Evolutionary conservation across 2,888 invertebrate genomes (phyloP), one percentile per base, ranked within the genome.

Genomic region (Poecilus cupreus): DNA sequence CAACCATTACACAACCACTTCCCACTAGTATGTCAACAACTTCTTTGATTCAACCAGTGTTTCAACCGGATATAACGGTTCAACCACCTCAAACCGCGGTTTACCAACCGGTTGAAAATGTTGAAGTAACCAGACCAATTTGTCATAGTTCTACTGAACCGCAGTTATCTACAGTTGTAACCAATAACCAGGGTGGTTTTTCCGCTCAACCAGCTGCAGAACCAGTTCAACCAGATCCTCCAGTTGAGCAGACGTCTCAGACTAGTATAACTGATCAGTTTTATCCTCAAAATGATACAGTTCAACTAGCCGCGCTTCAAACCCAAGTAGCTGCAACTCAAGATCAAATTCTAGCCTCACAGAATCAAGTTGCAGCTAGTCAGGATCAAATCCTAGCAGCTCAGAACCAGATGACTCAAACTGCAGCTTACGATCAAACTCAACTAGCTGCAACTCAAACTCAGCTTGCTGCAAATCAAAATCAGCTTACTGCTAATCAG

Each of bases 131-230:
- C n/a, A 39, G 70, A 39, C n/a, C 57, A n/a, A 85, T 51, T 72
- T 84, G 26, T 26, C 57, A 49, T 83, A 79, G 79, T 79, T 79
- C 79, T 5, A 79, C 79, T 4, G 79, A 79, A 85, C 54, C 83
- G 82, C 77, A 82, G 82, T 49, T 82, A 72, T 68, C 26, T 26
- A 16, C 51, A 10, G 51, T 51, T 0, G 46, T 46, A n/a, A n/a
- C n/a, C n/a, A n/a, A n/a, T n/a, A n/a, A n/a, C n/a, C n/a, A n/a
- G n/a, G n/a, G n/a, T n/a, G n/a, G n/a, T n/a, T n/a, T 83, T 43
- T 76, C 82, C 64, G 78, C 82, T 10, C 84, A 82, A 24, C 76
- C 76, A 37, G 83, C n/a, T 46, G n/a, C 46, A 13, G 46, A 46
- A 3, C 8, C n/a, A 8, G 32, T 32, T 32, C 32, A 32, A 32